Base-by-base conservation (phyloP, 2,113 vertebrate species). In the Pandion haliaetus region DNA sequence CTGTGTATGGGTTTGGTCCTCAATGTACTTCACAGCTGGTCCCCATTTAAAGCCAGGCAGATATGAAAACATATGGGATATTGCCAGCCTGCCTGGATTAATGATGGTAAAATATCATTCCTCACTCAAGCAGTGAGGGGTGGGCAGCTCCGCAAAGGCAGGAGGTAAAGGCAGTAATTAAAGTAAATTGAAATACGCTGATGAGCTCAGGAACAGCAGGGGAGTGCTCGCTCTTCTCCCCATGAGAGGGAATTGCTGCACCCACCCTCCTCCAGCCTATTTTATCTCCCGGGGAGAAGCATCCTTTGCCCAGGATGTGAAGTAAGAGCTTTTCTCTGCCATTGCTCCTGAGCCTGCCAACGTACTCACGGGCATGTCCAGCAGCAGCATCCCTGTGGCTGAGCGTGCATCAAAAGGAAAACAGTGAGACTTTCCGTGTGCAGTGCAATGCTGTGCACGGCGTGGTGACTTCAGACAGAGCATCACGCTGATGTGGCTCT, bases 121-220 rank as follows among this genome's bases (percentile, higher is more conserved):
- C 52, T 87, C 47, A 55, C n/a, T 87, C 47, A 44, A 32, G 61
- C 55, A 3, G 26, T 18, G 5, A 20, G 23, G 24, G 38, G 42
- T 67, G 45, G 42, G 10, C n/a, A 79, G 23, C 54, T 87, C 84
- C 88, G 81, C n/a, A 82, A 87, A 82, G 45, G 36, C 91, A 45
- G 71, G 58, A 85, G 78, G 42, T 88, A 71, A 94, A 93, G n/a
- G 82, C 76, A 72, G 57, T 76, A 80, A 76, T 86, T 84, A 74
- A 86, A 84, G 36, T 49, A 77, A 88, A 93, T 29, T 24, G 8
- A 71, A 95, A 78, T 18, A 29, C 0, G 0, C 29, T 55, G 55
- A 58, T 17, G 70, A 82, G 42, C 65, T 85, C 55, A 71, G 61
- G 50, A 84, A 26, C 10, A 71, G 29, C 31, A 54, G 45, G 63